phyloP scores from a whole-genome alignment of 2,888 invertebrate genomes.

The Portevinia maculata region DNA sequence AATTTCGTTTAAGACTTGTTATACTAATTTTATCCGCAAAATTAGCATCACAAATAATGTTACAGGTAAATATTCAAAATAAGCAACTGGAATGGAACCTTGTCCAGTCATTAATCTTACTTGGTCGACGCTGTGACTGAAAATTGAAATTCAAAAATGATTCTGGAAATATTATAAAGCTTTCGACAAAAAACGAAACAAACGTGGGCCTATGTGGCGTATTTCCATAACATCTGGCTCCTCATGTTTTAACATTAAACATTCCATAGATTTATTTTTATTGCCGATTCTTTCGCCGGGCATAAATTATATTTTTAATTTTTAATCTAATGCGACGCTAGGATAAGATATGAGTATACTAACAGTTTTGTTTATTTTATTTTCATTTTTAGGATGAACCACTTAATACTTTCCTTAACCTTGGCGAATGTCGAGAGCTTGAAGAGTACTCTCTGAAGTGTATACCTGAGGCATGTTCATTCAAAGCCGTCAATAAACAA shows the following conservation, averaged over 20 bases:
- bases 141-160: conserved; percentile 28
- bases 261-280: conserved; percentile 15
- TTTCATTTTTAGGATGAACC: conserved; percentile 81
- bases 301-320: conserved; percentile 42
- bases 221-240: conserved; percentile 23
- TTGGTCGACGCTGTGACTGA: conserved; percentile 4
- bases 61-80: conserved; percentile 18
- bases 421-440: conserved; percentile 83
- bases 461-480: conserved; percentile 84
- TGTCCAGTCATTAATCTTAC: conserved; percentile 51
- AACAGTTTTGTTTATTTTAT: conserved; percentile 28
- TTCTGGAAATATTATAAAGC: conserved; percentile 27
- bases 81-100: conserved; percentile 29
- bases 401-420: conserved; percentile 80
- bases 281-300: conserved; percentile 30
- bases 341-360: conserved; percentile 12
- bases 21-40: neutral
- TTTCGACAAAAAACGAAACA: conserved; percentile 28
- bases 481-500: conserved; percentile 84
- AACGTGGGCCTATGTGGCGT: conserved; percentile 23
- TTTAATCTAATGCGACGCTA: conserved; percentile 9
- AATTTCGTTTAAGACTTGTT: conserved; percentile 23
- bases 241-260: conserved; percentile 39
- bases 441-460: conserved; percentile 84
- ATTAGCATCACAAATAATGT: conserved; percentile 50